Conservation (phyloP, 2,113 vertebrate species). For the Cynopterus brachyotis region DNA sequence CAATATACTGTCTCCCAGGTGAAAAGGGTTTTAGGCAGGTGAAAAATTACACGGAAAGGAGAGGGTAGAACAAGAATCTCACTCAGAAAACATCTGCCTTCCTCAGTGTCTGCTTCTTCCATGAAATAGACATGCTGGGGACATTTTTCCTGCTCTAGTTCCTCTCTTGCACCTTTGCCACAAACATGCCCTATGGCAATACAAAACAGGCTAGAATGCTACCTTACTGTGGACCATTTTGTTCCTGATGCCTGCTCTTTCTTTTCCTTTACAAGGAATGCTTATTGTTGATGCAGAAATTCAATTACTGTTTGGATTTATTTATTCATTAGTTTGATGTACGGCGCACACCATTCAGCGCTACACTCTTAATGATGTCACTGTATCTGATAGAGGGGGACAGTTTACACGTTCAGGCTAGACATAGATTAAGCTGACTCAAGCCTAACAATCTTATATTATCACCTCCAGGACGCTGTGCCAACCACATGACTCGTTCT, state of each 20-base stretch:
- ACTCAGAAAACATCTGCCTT: not conserved
- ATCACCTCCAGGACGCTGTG: not conserved
- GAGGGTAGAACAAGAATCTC: not conserved
- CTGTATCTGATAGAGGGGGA: not conserved
- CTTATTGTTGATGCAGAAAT: constrained; percentile 40
- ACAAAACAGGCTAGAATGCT: not conserved
- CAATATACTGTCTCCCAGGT: not conserved
- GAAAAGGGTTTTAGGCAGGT: not conserved
- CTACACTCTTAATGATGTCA: not conserved
- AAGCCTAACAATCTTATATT: not conserved
- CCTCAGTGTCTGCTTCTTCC: not conserved
- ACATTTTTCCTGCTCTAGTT: too few species aligned
- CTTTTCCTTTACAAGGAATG: constrained; percentile 29
- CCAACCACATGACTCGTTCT: not conserved
- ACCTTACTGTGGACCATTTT: not conserved
- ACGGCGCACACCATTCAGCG: not conserved
- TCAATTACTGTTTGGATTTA: constrained; percentile 54
- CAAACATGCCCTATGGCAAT: not conserved
- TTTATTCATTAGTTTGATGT: constrained; percentile 58
- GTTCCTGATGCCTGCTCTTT: not conserved
- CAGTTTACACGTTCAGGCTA: not conserved
- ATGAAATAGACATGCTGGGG: not conserved
- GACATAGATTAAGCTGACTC: not conserved
- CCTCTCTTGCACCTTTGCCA: not conserved
- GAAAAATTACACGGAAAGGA: not conserved